Percentiles rank a stretch among this genome's conserved stretches.
phyloP scores from a whole-genome alignment of 2,113 vertebrate genomes.

The Dromas ardeola region DNA sequence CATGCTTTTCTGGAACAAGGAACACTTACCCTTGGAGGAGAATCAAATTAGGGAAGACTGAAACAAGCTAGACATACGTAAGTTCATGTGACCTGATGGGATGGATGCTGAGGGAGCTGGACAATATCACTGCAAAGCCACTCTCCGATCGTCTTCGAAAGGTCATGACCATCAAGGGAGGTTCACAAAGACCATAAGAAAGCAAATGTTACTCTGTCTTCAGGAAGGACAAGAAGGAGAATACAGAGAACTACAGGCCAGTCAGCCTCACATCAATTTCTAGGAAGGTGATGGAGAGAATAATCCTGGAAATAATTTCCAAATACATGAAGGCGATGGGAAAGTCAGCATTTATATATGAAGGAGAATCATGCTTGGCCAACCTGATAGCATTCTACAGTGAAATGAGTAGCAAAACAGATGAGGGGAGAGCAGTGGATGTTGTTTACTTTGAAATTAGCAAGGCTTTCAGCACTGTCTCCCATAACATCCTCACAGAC shows the following conservation, averaged over 20 bases:
- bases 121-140: neutral
- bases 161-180: neutral
- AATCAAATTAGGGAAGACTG: neutral
- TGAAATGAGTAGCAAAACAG: neutral
- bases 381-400: neutral
- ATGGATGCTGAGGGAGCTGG: neutral
- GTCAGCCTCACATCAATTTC: neutral
- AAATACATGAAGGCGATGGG: neutral
- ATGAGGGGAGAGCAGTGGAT: neutral
- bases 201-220: neutral
- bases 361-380: neutral
- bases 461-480: neutral
- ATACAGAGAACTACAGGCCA: neutral
- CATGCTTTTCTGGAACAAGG: neutral
- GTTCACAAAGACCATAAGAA: neutral
- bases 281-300: neutral
- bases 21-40: neutral
- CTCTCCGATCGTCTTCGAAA: neutral
- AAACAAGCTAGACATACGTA: neutral
- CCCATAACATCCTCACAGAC: neutral
- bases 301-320: neutral
- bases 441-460: neutral
- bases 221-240: neutral
- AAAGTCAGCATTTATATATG: neutral
- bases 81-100: neutral